Percentiles rank a stretch among this genome's conserved stretches.
phyloP scores from a whole-genome alignment of 2,113 vertebrate genomes.

The Terrapene triunguis region DNA sequence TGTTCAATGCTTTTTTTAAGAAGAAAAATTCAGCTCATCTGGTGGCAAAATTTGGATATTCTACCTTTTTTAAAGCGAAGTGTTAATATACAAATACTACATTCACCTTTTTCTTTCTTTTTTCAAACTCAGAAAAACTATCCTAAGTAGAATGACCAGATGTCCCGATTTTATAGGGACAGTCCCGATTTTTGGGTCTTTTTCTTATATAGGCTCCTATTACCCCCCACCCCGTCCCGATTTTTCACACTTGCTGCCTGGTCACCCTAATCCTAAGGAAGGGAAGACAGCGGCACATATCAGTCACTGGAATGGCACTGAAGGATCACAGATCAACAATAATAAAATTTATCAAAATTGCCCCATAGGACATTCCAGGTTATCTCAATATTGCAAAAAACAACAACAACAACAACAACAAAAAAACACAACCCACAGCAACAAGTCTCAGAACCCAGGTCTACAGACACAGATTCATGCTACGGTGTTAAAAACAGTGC shows the following conservation, averaged over 20 bases:
- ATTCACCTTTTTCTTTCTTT: neutral
- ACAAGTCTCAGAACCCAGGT: neutral
- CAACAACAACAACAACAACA: too few relatives aligned
- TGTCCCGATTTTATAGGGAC: too few relatives aligned
- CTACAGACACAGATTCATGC: neutral
- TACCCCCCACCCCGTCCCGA: too few relatives aligned
- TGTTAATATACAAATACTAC: accelerated
- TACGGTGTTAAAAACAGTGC: neutral
- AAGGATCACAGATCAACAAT: neutral
- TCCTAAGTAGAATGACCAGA: neutral
- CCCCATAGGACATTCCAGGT: neutral
- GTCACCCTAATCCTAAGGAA: neutral
- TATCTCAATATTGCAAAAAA: neutral
- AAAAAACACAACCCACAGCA: neutral
- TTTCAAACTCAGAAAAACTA: neutral
- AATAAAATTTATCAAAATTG: neutral
- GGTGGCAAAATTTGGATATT: neutral
- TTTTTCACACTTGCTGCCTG: too few relatives aligned
- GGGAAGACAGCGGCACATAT: neutral
- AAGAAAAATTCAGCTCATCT: neutral
- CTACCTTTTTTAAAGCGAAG: accelerated
- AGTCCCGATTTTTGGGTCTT: too few relatives aligned
- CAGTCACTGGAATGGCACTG: neutral
- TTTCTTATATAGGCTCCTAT: too few relatives aligned
- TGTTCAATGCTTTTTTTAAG: neutral